Base-by-base conservation (phyloP, 2,888 invertebrate genomes). In the Xylota sylvarum region DNA sequence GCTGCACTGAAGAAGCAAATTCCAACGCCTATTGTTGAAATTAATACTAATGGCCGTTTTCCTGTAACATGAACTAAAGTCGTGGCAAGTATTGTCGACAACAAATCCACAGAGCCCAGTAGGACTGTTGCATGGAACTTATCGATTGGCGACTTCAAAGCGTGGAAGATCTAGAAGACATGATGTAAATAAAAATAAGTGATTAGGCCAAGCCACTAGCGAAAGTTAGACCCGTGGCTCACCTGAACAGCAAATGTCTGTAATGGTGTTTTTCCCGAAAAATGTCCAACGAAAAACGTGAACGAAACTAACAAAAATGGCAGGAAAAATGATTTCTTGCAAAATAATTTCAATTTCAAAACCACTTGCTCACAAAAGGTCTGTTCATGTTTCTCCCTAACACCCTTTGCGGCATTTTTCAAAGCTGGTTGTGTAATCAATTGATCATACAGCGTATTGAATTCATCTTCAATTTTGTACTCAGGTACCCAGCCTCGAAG, bases 51-150 rank as follows among this genome's bases (percentile, higher is more conserved):
- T 0, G 94, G 94, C 9, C 97, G 93, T 90, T 97, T 97, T 2
- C 97, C 97, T 0, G 95, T 94, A 88, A 95, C 95, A 88, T 96
- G 96, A 0, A 97, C 95, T 5, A 95, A 92, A 4, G 94, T 74
- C 0, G 96, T 95, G 89, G 96, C 96, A 5, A 94, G 87, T 3
- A 94, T 91, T 0, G 95, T 94, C 0, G 96, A 96, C 0, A 95
- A 76, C 65, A 97, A 93, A 92, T 97, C 96, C 0, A 95, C 94
- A 10, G 95, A 91, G 0, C 96, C 97, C 30, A 97, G 92, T 32
- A 96, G 92, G 46, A 96, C 94, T 0, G 97, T 96, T 0, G 96
- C 96, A 81, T 95, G 94, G 92, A 96, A 96, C 90, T 95, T 95
- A 89, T 96, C 95, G 80, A 97, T 94, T 0, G 97, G 96, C 0